Percentiles rank a stretch among this genome's conserved stretches.
These are phyloP conservation scores for Thalpophila matura DNA, from an alignment of 2,888 invertebrate genomes.

Conservation along the genomic window DNA sequence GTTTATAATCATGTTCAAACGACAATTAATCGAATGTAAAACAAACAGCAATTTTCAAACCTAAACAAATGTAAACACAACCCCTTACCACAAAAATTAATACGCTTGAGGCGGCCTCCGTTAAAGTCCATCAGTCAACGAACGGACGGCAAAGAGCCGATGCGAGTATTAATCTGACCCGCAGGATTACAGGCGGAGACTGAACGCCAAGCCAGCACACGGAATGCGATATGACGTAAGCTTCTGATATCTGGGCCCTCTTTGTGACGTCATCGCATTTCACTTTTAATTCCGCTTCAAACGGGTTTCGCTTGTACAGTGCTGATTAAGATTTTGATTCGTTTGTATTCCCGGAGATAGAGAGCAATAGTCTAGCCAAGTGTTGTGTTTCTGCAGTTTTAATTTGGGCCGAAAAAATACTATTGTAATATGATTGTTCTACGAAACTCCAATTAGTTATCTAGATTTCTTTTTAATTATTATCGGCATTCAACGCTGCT, in stretches of 20 bases:
- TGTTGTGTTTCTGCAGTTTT: neutral
- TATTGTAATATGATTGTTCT: too few relatives aligned
- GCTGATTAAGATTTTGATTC: neutral
- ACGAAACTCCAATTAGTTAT: too few relatives aligned
- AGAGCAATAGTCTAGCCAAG: neutral
- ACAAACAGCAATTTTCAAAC: constrained; percentile 5
- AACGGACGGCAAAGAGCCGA: constrained; percentile 33
- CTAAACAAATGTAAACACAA: constrained; percentile 16
- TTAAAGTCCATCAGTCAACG: constrained; percentile 44
- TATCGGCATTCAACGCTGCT: neutral
- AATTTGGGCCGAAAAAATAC: too few relatives aligned
- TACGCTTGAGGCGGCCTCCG: constrained; percentile 7
- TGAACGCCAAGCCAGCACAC: constrained; percentile 21
- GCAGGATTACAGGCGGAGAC: constrained; percentile 51
- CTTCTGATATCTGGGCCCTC: constrained; percentile 36
- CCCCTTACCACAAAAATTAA: constrained; percentile 28
- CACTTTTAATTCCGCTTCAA: constrained; percentile 27
- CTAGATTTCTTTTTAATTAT: neutral
- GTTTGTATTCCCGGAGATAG: neutral
- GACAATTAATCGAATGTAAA: neutral
- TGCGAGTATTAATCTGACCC: constrained; percentile 53
- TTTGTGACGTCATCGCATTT: constrained; percentile 42
- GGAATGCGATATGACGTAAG: constrained; percentile 54
- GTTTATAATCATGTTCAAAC: too few relatives aligned
- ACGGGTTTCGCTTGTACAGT: neutral